A percentile compares a stretch with the other conserved stretches of the same genome.
Evolutionary conservation across 2,888 invertebrate genomes (phyloP).

Genomic region (Isoperla grammatica): DNA sequence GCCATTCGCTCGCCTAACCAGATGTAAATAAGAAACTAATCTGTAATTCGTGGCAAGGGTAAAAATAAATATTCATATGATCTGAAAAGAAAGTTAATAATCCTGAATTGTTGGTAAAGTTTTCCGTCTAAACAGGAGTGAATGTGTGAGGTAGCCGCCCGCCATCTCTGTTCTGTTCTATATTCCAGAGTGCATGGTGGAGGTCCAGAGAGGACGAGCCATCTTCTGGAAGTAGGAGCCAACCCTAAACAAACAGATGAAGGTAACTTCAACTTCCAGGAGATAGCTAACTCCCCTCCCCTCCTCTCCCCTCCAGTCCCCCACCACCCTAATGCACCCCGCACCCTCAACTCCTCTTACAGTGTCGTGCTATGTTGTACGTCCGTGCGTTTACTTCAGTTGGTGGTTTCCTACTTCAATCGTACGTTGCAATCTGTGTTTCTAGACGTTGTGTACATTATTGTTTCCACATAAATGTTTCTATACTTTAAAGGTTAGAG

Average conservation of each 20-base stretch:
- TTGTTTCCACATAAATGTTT: constrained; percentile 27
- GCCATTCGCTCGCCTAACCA: too few relatives aligned
- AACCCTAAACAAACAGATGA: constrained; percentile 45
- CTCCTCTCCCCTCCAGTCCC: constrained; percentile 37
- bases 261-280: constrained; percentile 55
- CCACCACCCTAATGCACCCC: neutral
- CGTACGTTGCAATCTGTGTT: constrained; percentile 41
- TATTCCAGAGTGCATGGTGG: constrained; percentile 55
- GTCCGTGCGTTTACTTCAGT: constrained; percentile 22
- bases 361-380: constrained; percentile 30
- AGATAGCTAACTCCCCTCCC: constrained; percentile 50
- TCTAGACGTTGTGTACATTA: constrained; percentile 42
- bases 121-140: too few relatives aligned
- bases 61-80: too few relatives aligned
- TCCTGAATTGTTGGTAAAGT: too few relatives aligned
- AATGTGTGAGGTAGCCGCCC: constrained; percentile 25
- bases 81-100: too few relatives aligned
- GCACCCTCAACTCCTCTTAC: constrained; percentile 4
- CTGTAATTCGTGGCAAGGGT: too few relatives aligned
- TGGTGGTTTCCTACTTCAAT: constrained; percentile 1
- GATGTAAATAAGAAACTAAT: too few relatives aligned
- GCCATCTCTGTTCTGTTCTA: constrained; percentile 51
- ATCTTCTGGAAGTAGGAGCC: constrained; percentile 58
- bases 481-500: constrained; percentile 11
- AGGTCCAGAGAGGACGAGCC: constrained; percentile 51